Base-by-base conservation (phyloP, 1,140 invertebrate species). In the Drosophila sp. region DNA sequence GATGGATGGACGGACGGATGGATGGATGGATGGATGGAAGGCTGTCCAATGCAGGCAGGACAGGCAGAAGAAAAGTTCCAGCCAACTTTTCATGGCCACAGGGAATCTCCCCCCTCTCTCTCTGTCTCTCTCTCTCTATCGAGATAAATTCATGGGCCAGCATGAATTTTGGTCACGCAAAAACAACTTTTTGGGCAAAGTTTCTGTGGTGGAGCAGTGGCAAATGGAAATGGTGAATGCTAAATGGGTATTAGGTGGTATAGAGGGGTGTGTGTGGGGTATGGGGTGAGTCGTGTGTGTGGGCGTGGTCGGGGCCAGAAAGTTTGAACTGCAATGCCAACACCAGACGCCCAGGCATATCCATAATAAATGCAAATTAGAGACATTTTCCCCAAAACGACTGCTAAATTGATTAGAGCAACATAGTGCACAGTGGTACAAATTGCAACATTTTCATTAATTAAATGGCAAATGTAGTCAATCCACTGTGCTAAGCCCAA, bases 301-400 rank as follows among this genome's bases (percentile, higher is more conserved):
- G 83, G 83, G 83, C 80, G 83, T 86, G 83, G 76, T 63, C 66
- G 6, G 69, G 57, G 60, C 60, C 54, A 29, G 74, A 80, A 87
- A 79, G 72, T 83, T 86, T 84, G 72, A 81, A 84, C 80, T 79
- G 87, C 72, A 83, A 72, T 91, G 89, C 79, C 89, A 91, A 55
- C 60, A 76, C 60, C 89, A 91, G 89, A 90, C 84, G 80, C 7
- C 65, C 60, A 61, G 61, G 63, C 75, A 79, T 72, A 90, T 90
- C 86, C 82, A 91, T 90, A 89, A 91, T 91, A 91, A 91, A 91
- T 91, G 89, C 80, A 91, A 91, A 91, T 91, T 79, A 84, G 90
- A 79, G 71, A 77, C 85, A 89, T 91, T 82, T 84, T 77, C 71
- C 78, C 85, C 70, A 70, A 17, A 87, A 71, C 84, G 72, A 75